Conservation (phyloP, 2,797 vertebrate species). For the Argya squamiceps region DNA sequence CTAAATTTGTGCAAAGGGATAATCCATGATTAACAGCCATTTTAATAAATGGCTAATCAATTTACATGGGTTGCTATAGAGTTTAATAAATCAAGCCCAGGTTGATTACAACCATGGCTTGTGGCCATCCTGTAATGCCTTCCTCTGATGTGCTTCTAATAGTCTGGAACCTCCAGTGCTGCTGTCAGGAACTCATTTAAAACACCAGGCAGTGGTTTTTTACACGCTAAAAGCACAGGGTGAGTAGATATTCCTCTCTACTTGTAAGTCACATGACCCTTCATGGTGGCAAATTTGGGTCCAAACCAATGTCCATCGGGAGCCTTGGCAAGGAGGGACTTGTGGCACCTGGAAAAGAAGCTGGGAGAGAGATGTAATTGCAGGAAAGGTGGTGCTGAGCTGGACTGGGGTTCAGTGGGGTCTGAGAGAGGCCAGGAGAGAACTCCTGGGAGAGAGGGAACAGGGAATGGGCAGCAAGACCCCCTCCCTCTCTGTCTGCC, state of each 20-base stretch:
- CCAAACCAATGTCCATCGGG: neutral
- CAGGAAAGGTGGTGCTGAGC: neutral
- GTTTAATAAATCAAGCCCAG: constrained; percentile 20
- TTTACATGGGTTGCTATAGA: constrained; percentile 34
- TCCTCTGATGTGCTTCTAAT: constrained; percentile 58
- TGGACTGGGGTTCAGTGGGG: neutral
- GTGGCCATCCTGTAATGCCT: constrained; percentile 31
- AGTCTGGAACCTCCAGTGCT: neutral
- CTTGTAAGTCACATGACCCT: neutral
- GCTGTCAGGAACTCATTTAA: constrained; percentile 22
- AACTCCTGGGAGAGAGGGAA: neutral
- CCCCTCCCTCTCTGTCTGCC: neutral
- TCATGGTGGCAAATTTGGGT: neutral
- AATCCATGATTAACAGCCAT: neutral
- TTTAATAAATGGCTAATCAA: constrained; percentile 52
- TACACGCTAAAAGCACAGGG: neutral
- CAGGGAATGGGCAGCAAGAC: neutral
- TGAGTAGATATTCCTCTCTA: neutral
- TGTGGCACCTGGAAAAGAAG: neutral
- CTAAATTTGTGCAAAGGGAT: neutral
- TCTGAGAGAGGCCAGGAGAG: neutral
- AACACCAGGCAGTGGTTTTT: neutral
- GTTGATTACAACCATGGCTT: constrained; percentile 38
- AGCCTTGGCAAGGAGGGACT: neutral
- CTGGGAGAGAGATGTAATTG: neutral